A percentile compares a stretch with the other conserved stretches of the same genome.
Evolutionary conservation across 2,797 vertebrate genomes (phyloP).

Genomic region (Molossus molossus): DNA sequence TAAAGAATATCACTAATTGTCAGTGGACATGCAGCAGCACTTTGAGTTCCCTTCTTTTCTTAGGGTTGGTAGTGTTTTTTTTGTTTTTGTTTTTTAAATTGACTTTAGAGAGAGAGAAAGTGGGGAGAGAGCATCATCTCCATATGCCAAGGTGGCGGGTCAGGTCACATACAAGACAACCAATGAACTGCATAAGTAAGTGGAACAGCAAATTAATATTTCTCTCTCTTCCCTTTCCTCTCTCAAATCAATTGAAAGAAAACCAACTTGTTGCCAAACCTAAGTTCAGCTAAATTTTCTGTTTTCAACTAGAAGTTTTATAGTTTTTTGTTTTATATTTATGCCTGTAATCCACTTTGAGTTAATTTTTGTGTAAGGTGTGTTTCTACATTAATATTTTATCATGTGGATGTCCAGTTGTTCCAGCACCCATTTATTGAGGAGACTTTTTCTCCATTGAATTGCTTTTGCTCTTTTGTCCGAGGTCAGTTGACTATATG

Average conservation of each 20-base stretch:
- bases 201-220: too few relatives aligned
- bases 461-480: not conserved
- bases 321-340: not conserved
- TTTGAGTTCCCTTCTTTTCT: not conserved
- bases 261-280: not conserved
- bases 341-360: not conserved
- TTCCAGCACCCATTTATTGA: conserved; percentile 8
- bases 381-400: not conserved
- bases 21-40: not conserved
- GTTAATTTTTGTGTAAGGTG: conserved; percentile 8
- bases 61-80: not conserved
- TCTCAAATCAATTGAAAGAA: too few relatives aligned
- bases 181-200: too few relatives aligned
- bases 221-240: too few relatives aligned
- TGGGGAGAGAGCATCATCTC: too few relatives aligned
- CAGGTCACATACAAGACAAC: too few relatives aligned
- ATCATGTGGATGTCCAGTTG: not conserved
- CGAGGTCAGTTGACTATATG: not conserved
- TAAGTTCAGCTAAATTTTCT: not conserved
- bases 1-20: not conserved
- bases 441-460: not conserved
- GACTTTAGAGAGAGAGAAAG: too few relatives aligned
- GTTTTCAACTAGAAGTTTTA: not conserved
- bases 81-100: too few relatives aligned
- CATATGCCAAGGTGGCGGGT: too few relatives aligned